A percentile compares a stretch with the other conserved stretches of the same genome.
Conservation (phyloP, 1,140 invertebrate species). For the Gonioctena quinquepunctata region DNA sequence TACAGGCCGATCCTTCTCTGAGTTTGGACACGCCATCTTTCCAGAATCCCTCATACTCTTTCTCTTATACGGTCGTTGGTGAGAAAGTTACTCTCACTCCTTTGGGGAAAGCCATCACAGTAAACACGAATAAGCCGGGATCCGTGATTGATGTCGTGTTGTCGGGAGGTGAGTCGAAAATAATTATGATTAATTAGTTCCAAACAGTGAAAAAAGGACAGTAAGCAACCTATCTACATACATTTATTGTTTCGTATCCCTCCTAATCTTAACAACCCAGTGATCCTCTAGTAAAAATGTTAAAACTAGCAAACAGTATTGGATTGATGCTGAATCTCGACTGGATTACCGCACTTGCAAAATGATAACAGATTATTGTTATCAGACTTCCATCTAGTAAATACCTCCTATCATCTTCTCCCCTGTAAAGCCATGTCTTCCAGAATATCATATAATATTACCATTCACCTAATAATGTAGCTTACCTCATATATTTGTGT, state of each 20-base stretch:
- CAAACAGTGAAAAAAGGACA: not conserved
- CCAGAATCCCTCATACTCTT: slow-evolving; percentile 11
- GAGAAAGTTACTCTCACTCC: not conserved
- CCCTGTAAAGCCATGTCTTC: no score
- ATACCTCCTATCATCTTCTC: no score
- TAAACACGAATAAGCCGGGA: not conserved
- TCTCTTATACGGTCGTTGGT: slow-evolving; percentile 16
- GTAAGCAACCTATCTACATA: not conserved
- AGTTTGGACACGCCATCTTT: slow-evolving; percentile 31
- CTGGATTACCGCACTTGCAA: not conserved
- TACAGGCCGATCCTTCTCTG: slow-evolving; percentile 17
- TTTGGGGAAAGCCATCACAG: not conserved
- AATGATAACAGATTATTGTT: no score
- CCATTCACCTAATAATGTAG: no score
- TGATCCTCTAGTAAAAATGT: not conserved
- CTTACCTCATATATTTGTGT: no score
- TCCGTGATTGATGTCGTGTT: not conserved
- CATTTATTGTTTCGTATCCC: not conserved
- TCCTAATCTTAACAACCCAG: not conserved
- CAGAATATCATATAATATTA: no score
- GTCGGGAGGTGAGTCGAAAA: not conserved
- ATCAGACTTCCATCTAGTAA: no score
- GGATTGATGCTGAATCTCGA: not conserved
- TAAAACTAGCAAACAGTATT: not conserved
- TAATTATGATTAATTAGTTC: not conserved